phyloP scores from a whole-genome alignment of 1,140 invertebrate species.

The Triops longicaudatus region DNA sequence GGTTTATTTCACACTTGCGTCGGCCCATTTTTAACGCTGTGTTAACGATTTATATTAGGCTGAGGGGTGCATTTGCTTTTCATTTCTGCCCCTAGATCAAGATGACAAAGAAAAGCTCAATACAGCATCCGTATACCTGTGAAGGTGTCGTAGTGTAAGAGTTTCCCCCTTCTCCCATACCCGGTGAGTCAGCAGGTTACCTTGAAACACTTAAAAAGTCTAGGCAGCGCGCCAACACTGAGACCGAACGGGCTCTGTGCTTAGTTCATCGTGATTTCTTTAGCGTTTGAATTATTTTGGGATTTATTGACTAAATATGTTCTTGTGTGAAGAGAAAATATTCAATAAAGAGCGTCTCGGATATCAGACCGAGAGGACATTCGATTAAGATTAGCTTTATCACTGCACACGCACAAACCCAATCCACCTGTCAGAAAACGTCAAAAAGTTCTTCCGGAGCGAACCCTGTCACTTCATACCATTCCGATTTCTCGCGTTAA shows the following conservation, averaged over 20 bases:
- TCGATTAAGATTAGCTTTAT: neutral
- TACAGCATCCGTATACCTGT: neutral
- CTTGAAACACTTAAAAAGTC: neutral
- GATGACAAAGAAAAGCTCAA: neutral
- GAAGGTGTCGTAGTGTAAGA: neutral
- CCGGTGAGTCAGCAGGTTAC: conserved; percentile 1
- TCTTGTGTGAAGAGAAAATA: neutral
- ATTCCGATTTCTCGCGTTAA: neutral
- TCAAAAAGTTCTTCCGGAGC: neutral
- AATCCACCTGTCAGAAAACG: neutral
- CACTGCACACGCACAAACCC: neutral
- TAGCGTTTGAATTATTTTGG: neutral
- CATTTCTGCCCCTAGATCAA: too few relatives aligned
- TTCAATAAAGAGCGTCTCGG: too few relatives aligned
- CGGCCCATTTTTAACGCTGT: neutral
- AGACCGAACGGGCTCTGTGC: neutral
- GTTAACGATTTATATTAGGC: neutral
- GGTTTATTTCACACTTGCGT: neutral
- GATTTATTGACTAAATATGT: neutral
- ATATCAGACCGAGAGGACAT: neutral
- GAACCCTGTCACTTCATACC: neutral
- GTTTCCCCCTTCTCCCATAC: neutral
- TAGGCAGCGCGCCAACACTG: neutral
- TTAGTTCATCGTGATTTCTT: neutral
- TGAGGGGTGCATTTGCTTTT: too few relatives aligned